These are phyloP conservation scores for Alouatta palliata DNA, from an alignment of 2,113 vertebrate genomes.

Conservation along the genomic window DNA sequence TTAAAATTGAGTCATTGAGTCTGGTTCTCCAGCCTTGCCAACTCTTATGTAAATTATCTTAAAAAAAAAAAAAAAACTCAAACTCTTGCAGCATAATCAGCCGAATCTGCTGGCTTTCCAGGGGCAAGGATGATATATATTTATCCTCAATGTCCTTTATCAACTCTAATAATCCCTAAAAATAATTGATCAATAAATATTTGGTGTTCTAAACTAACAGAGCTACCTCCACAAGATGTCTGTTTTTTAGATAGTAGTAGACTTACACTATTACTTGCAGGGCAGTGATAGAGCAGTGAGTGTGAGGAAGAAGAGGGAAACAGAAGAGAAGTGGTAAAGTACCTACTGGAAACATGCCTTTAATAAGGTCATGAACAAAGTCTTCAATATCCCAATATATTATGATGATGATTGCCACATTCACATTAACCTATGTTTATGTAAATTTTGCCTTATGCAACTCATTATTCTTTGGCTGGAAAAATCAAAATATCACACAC, in stretches of 20 bases:
- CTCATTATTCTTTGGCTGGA: slow-evolving; percentile 42
- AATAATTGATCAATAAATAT: background rate
- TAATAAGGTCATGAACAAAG: background rate
- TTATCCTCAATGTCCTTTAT: background rate
- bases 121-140: background rate
- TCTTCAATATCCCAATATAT: background rate
- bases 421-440: background rate
- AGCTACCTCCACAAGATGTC: background rate
- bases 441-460: slow-evolving; percentile 41
- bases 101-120: background rate
- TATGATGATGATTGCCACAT: slow-evolving; percentile 23
- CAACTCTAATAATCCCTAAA: background rate
- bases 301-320: background rate
- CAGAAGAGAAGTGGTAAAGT: background rate
- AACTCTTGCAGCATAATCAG: background rate
- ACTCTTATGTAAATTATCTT: background rate
- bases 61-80: background rate
- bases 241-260: background rate
- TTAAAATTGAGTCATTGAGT: background rate
- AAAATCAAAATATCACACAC: slow-evolving; percentile 40
- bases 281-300: background rate
- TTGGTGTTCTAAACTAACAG: background rate
- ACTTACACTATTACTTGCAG: background rate
- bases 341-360: background rate
- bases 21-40: background rate